Base-by-base conservation (phyloP, 2,797 vertebrate species). In the Schizopygopsis malacanthus region DNA sequence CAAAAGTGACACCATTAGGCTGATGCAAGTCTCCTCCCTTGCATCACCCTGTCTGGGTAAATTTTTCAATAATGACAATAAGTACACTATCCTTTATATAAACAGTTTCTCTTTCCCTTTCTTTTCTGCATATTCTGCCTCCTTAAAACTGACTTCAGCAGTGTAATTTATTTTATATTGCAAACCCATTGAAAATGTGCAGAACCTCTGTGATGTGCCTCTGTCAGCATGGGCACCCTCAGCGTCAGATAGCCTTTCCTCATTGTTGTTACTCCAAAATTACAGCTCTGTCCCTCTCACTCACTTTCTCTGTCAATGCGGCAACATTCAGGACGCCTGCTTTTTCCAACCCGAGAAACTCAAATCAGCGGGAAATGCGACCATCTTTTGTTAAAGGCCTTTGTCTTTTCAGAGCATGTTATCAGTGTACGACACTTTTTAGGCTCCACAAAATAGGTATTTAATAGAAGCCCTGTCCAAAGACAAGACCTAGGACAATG, bases 211-310 rank as follows among this genome's bases (percentile, higher is more conserved):
- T 77, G 73, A 33, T 80, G 73, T 78, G 76, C 65, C 67, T 84
- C 63, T 84, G 82, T 83, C 52, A 41, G 25, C 84, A 50, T 61
- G 69, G 61, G 47, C 81, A 33, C 72, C 56, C 73, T 70, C 72
- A 63, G 78, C 81, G 73, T 88, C 83, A 89, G 86, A 86, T 86
- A 87, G 84, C 84, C 87, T 89, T 88, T 91, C 87, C 84, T 89
- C 86, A 89, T 88, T 85, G 81, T 82, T 80, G 90, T 87, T 88
- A 86, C 88, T 90, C 77, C 28, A 87, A 88, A 89, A 80, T 67
- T 67, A 63, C 78, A 63, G 56, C 78, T 80, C 59, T 80, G 78
- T 80, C 78, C 61, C 59, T 67, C 78, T 65, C 59, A 25, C n/a
- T 80, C 16, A 9, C 78, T 65, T 65, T 67, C 79, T 85, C 61